phyloP scores from a whole-genome alignment of 2,113 vertebrate genomes.

The Engraulis encrasicolus region DNA sequence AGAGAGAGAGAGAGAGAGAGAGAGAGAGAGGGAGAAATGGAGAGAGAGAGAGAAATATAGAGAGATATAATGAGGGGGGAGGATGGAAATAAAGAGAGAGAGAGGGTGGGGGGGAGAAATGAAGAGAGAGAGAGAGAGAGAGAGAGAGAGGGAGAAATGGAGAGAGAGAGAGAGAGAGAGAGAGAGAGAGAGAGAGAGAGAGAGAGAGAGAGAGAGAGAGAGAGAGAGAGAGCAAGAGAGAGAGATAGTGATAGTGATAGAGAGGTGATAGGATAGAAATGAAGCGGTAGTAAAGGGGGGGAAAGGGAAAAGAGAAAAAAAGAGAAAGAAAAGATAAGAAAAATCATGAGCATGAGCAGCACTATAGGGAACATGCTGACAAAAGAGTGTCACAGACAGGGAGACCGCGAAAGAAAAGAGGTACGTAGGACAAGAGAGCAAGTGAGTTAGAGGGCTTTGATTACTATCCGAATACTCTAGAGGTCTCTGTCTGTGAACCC shows the following conservation, averaged over 20 bases:
- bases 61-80: no score
- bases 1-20: background rate
- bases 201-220: background rate
- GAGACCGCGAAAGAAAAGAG: constrained; percentile 53
- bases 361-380: no score
- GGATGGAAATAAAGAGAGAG: background rate
- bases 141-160: background rate
- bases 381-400: background rate
- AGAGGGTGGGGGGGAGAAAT: background rate
- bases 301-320: background rate
- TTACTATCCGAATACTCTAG: background rate
- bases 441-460: no score
- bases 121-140: background rate
- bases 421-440: constrained; percentile 24
- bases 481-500: constrained; percentile 21
- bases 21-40: background rate
- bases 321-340: constrained; percentile 13
- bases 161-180: background rate
- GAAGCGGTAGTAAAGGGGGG: constrained; percentile 31
- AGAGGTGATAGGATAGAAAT: constrained; percentile 10
- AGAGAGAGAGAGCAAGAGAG: background rate
- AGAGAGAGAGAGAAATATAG: no score
- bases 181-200: background rate
- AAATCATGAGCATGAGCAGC: no score
- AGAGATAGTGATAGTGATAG: background rate